Evolutionary conservation across 1,140 invertebrate species (phyloP).

Genomic region (Epicauta chinensis): DNA sequence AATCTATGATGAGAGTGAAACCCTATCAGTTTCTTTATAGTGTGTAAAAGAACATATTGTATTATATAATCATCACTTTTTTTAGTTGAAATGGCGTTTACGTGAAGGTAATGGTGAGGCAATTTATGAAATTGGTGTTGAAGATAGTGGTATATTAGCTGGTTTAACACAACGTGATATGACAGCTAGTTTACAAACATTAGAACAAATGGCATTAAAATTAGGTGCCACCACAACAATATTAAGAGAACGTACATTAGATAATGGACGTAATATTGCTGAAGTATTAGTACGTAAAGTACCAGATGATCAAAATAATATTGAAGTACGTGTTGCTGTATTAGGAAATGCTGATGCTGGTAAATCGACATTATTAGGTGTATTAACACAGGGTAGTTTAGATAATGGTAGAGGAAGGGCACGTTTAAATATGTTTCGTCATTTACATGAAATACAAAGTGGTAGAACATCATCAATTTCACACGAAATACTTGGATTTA

Average conservation of each 20-base stretch:
- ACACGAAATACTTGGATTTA: conserved; percentile 94
- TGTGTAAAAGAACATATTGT: not conserved
- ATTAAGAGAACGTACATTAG: conserved; percentile 44
- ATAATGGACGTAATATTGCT: conserved; percentile 54
- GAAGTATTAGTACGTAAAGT: conserved; percentile 90
- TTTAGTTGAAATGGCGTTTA: conserved; percentile 79
- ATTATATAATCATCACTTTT: conserved; percentile 15
- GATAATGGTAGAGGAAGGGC: conserved; percentile 95
- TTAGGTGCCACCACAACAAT: conserved; percentile 75
- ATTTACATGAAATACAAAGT: conserved; percentile 93
- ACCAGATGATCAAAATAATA: conserved; percentile 84
- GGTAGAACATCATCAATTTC: conserved; percentile 95
- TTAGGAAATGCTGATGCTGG: conserved; percentile 90
- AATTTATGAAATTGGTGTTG: conserved; percentile 94
- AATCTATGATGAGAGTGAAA: no score
- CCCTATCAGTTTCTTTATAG: no score
- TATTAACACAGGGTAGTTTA: conserved; percentile 89
- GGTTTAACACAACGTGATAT: conserved; percentile 77
- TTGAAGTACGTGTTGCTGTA: conserved; percentile 86
- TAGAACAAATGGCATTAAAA: conserved; percentile 78
- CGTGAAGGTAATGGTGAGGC: conserved; percentile 87
- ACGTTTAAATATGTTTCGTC: conserved; percentile 90
- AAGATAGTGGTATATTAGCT: conserved; percentile 82
- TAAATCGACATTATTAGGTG: conserved; percentile 89
- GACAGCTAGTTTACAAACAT: conserved; percentile 71